Evolutionary conservation across 2,888 invertebrate genomes (phyloP).

Genomic region (Hedya salicella): DNA sequence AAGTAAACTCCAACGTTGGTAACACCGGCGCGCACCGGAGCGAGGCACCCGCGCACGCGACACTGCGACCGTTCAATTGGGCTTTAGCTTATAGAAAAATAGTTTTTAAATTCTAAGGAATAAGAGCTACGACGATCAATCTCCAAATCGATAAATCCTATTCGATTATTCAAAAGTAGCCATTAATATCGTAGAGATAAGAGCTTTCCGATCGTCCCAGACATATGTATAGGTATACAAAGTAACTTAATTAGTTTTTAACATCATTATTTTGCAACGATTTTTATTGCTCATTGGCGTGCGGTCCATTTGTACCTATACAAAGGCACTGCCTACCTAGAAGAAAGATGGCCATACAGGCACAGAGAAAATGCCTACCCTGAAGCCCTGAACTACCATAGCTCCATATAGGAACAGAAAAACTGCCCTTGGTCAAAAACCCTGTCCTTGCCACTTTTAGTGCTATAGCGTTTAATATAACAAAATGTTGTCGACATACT

Average conservation of each 20-base stretch:
- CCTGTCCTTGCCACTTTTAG: no score
- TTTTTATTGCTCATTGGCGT: no score
- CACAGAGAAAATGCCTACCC: no score
- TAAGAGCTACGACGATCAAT: neutral
- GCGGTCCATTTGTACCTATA: no score
- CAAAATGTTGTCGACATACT: no score
- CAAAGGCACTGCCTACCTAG: no score
- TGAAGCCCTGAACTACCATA: no score
- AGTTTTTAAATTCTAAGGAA: neutral
- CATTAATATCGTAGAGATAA: neutral
- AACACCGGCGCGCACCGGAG: constrained; percentile 9
- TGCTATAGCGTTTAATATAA: no score
- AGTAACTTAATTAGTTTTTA: constrained; percentile 13
- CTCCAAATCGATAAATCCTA: neutral
- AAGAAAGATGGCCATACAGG: no score
- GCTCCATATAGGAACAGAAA: no score
- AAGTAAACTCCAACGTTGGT: neutral
- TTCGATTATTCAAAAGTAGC: neutral
- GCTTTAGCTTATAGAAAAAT: constrained; percentile 8
- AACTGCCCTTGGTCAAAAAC: no score
- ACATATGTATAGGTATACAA: neutral
- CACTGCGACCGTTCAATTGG: neutral
- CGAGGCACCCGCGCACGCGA: constrained; percentile 26
- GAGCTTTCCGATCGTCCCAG: neutral
- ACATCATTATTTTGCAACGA: neutral